These are phyloP conservation scores for Apomyelois bistriatella DNA, from an alignment of 2,888 invertebrate genomes.

Conservation along the genomic window DNA sequence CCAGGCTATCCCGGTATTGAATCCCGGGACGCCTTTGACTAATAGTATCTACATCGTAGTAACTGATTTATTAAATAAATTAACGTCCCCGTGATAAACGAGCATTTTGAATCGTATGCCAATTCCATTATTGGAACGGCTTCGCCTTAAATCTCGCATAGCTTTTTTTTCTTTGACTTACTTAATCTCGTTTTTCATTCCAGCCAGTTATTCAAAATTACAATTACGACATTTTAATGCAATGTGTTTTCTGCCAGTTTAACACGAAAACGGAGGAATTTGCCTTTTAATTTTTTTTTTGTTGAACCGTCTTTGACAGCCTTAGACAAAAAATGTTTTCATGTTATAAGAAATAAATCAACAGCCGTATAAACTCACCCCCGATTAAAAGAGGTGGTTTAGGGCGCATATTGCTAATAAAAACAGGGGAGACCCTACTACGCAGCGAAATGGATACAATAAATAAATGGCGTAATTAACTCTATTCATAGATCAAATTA, in stretches of 20 bases:
- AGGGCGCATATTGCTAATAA: conserved; percentile 58
- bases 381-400: conserved; percentile 39
- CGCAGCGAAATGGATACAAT: conserved; percentile 69
- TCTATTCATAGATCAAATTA: conserved; percentile 72
- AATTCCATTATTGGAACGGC: conserved; percentile 31
- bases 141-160: conserved; percentile 28
- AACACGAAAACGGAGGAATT: conserved; percentile 38
- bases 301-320: conserved; percentile 18
- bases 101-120: conserved; percentile 47
- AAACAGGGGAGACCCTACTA: conserved; percentile 49
- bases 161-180: conserved; percentile 28
- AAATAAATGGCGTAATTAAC: conserved; percentile 73
- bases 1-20: conserved; percentile 49
- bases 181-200: conserved; percentile 39
- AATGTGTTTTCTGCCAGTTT: conserved; percentile 43
- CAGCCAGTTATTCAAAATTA: conserved; percentile 27
- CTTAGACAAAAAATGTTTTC: conserved; percentile 34
- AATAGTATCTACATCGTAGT: conserved; percentile 42
- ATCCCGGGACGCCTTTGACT: conserved; percentile 53
- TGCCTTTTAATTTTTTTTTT: conserved; percentile 23
- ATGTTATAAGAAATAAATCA: conserved; percentile 49
- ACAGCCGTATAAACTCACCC: conserved; percentile 45
- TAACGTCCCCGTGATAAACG: conserved; percentile 60
- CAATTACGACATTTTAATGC: conserved; percentile 34
- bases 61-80: conserved; percentile 75